Evolutionary conservation across 2,113 vertebrate species (phyloP), one percentile per base, ranked within the genome.

Genomic region (Malurus elegans): DNA sequence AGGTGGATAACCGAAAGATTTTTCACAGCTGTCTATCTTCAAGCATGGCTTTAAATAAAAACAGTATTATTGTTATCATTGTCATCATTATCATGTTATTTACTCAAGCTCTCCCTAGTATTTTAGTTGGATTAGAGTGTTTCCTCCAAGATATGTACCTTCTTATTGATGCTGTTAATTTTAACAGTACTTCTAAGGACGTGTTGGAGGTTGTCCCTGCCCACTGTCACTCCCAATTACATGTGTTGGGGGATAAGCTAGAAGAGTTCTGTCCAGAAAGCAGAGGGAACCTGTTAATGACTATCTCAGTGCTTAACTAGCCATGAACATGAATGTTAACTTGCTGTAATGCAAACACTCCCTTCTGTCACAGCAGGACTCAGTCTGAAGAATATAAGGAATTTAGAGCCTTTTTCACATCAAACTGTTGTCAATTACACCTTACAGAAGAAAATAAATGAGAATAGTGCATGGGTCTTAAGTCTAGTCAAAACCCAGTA

Each of bases 251-350:
- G 56, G 67, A n/a, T 89, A 76, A 79, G 19, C 42, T 66, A 3
- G 11, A 44, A 76, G 21, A 29, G 14, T 51, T 85, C 71, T 79
- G 48, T 69, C 64, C 79, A 79, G 85, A 88, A 94, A 90, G 66
- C 31, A 57, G 31, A 42, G 57, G 38, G 45, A 76, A 82, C 60
- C 58, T 93, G 88, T 94, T 95, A 95, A 74, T 90, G 67, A 66
- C 92, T 92, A 23, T 90, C 88, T 54, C 4, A 4, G 42, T 70
- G 71, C 64, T 94, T 92, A 93, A 93, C 75, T 83, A 83, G 60
- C 86, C 69, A 40, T 86, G 67, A 90, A 80, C 20, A 42, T 73
- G 60, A 45, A 56, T 51, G 67, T 90, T 86, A 95, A 76, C 82
- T 80, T 88, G 62, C 54, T 88, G 66, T 53, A 90, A 69, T 61